Evolutionary conservation across 2,797 vertebrate genomes (phyloP).

Genomic region (Acipenser ruthenus): DNA sequence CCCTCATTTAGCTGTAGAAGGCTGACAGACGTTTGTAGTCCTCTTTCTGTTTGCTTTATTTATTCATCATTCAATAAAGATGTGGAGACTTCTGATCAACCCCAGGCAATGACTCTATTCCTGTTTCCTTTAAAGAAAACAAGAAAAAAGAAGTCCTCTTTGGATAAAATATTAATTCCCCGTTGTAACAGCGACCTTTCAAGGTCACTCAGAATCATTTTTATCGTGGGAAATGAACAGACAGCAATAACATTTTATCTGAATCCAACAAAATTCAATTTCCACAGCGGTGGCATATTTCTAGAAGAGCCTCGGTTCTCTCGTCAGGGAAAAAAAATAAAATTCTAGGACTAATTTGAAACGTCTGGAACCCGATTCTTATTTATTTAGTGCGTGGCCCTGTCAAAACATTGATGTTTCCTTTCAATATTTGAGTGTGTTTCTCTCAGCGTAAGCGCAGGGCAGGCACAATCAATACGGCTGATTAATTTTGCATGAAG

Average conservation of each 20-base stretch:
- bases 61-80: not conserved
- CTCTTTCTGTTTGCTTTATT: not conserved
- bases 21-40: not conserved
- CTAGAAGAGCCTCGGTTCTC: constrained; percentile 39
- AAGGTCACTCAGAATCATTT: constrained; percentile 42
- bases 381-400: constrained; percentile 26
- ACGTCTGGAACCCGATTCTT: constrained; percentile 10
- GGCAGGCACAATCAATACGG: constrained; percentile 55
- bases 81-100: constrained; percentile 15
- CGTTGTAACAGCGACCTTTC: constrained; percentile 40
- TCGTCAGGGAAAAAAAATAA: constrained; percentile 30
- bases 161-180: constrained; percentile 57
- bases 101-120: constrained; percentile 25
- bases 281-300: constrained; percentile 36
- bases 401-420: constrained; percentile 17
- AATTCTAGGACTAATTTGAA: constrained; percentile 8
- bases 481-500: constrained; percentile 56
- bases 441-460: constrained; percentile 34
- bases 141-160: constrained; percentile 24
- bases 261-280: constrained; percentile 49
- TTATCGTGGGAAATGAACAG: constrained; percentile 42
- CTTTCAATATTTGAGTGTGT: constrained; percentile 6
- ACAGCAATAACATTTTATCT: constrained; percentile 34
- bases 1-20: too few species aligned
- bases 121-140: constrained; percentile 7